A percentile compares a stretch with the other conserved stretches of the same genome.
Conservation (phyloP, 1,140 invertebrate species). For the Armadillidium nasatum region DNA sequence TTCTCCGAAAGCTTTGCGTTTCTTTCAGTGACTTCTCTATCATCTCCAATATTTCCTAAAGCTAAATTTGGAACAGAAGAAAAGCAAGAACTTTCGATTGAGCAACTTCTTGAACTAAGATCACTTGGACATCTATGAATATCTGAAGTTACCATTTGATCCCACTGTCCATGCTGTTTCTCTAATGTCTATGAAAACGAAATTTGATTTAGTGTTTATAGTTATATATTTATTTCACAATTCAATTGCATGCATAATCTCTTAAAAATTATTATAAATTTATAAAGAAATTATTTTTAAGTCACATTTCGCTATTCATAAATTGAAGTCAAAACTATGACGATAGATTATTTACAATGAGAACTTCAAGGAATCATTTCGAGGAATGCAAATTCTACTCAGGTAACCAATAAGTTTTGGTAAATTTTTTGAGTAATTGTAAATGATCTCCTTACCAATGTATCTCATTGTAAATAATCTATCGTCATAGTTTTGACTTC, state of each 20-base stretch:
- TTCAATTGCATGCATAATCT: constrained; percentile 32
- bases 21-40: too few relatives aligned
- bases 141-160: too few relatives aligned
- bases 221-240: constrained; percentile 3
- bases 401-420: constrained; percentile 26
- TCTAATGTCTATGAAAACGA: too few relatives aligned
- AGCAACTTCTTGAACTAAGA: too few relatives aligned
- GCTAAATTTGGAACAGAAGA: too few relatives aligned
- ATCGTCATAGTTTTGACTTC: background rate
- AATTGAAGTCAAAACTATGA: constrained; percentile 4
- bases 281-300: constrained; percentile 15
- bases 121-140: too few relatives aligned
- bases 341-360: background rate
- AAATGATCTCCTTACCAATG: background rate
- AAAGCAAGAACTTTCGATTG: too few relatives aligned
- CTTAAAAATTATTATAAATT: constrained; percentile 35
- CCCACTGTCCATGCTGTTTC: too few relatives aligned
- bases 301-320: background rate
- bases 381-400: constrained; percentile 1
- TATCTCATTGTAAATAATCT: background rate
- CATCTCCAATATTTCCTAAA: too few relatives aligned
- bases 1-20: too few relatives aligned
- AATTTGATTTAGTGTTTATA: too few relatives aligned
- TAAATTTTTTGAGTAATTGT: constrained; percentile 2
- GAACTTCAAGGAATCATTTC: too few relatives aligned